These are phyloP conservation scores for Lagria hirta DNA, from an alignment of 2,888 invertebrate genomes.

Conservation along the genomic window DNA sequence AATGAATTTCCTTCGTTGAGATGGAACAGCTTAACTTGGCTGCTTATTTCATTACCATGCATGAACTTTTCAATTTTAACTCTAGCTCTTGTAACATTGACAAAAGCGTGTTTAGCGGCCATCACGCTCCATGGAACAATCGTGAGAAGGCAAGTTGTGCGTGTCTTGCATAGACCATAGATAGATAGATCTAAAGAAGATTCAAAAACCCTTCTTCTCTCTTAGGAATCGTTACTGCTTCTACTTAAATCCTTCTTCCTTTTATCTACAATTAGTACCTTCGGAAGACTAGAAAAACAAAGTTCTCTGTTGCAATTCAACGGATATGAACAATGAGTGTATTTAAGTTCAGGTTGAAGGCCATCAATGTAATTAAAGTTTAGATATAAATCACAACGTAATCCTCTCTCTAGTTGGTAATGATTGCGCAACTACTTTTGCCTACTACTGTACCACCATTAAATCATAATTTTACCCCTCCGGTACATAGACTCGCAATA, in stretches of 20 bases:
- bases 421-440: slow-evolving; percentile 22
- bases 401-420: slow-evolving; percentile 6
- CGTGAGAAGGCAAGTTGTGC: slow-evolving; percentile 36
- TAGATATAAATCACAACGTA: slow-evolving; percentile 36
- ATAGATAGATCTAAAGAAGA: no score
- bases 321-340: slow-evolving; percentile 40
- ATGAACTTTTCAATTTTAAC: slow-evolving; percentile 26
- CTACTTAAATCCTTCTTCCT: no score
- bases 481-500: no score
- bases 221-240: not conserved
- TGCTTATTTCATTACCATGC: slow-evolving; percentile 21
- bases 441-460: no score
- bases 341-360: slow-evolving; percentile 45
- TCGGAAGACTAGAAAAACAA: no score
- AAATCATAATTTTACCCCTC: no score
- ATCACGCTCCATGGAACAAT: slow-evolving; percentile 41
- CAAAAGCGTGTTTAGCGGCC: slow-evolving; percentile 34
- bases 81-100: slow-evolving; percentile 29
- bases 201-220: no score
- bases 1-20: slow-evolving; percentile 14
- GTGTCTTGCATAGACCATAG: slow-evolving; percentile 24
- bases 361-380: slow-evolving; percentile 39
- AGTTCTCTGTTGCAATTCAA: slow-evolving; percentile 10
- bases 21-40: slow-evolving; percentile 4
- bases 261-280: no score